Conservation (phyloP, 2,113 vertebrate genomes). For the Pelmatolapia mariae region DNA sequence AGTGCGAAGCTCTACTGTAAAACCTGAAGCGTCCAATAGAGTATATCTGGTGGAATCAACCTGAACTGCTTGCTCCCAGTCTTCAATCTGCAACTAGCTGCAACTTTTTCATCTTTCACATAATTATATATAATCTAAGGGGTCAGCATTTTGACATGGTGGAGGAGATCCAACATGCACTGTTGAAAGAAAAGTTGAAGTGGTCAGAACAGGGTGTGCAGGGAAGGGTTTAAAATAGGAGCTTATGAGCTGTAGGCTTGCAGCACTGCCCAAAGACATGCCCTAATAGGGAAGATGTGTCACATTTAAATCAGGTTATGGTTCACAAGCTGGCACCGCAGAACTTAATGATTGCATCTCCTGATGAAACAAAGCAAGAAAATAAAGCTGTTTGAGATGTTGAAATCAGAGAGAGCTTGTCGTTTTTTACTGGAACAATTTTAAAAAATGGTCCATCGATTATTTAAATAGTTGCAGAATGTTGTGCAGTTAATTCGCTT, state of each 20-base stretch:
- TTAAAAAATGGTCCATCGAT: not conserved
- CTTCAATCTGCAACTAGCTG: not conserved
- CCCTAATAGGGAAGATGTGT: not conserved
- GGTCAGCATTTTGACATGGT: not conserved
- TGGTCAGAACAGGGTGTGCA: not conserved
- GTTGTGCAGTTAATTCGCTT: not conserved
- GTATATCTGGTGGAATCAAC: not conserved
- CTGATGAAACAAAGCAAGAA: not conserved
- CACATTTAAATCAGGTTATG: not conserved
- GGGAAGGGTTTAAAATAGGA: not conserved
- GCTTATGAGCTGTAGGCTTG: not conserved
- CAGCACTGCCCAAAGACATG: not conserved
- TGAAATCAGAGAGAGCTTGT: not conserved
- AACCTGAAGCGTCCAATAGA: not conserved
- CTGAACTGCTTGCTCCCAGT: not conserved
- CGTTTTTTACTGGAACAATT: not conserved
- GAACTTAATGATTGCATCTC: not conserved
- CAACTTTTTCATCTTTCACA: not conserved
- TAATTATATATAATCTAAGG: not conserved
- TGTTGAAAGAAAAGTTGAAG: not conserved
- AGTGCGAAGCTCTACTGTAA: not conserved
- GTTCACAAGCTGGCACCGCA: not conserved
- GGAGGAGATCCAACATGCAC: not conserved
- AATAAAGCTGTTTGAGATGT: not conserved
- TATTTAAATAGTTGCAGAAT: not conserved